Percentiles rank a stretch among this genome's conserved stretches.
Conservation (phyloP, 2,113 vertebrate genomes). For the Proterorhinus semilunaris region DNA sequence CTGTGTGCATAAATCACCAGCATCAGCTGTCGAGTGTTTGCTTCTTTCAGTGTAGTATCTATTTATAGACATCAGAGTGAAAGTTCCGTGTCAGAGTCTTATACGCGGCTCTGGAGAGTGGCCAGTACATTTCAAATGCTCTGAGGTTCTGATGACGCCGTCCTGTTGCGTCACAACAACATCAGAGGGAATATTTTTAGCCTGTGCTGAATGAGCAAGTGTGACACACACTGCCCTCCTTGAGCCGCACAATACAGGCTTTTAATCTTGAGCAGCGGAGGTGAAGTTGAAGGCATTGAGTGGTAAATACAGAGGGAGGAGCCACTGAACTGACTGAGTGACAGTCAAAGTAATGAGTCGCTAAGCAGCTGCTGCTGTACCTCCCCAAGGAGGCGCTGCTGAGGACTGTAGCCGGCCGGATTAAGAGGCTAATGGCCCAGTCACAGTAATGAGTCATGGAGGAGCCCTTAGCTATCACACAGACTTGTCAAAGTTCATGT, state of each 20-base stretch:
- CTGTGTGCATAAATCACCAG: constrained; percentile 10
- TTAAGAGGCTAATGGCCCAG: constrained; percentile 47
- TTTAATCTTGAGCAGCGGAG: constrained; percentile 58
- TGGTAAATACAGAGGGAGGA: constrained; percentile 23
- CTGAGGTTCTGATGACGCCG: constrained; percentile 38
- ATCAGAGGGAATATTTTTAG: constrained; percentile 71
- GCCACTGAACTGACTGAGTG: constrained; percentile 10
- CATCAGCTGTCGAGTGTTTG: constrained; percentile 36
- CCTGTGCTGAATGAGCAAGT: constrained; percentile 50
- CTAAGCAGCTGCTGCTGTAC: constrained; percentile 28
- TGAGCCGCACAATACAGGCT: constrained; percentile 51
- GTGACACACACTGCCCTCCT: constrained; percentile 44
- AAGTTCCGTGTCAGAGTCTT: constrained; percentile 25
- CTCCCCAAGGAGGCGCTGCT: constrained; percentile 27
- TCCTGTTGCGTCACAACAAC: constrained; percentile 61
- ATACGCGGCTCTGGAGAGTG: constrained; percentile 12
- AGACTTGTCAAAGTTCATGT: constrained; percentile 43
- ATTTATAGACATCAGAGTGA: constrained; percentile 53
- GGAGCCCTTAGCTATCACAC: constrained; percentile 30
- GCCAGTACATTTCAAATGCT: constrained; percentile 38
- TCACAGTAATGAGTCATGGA: constrained; percentile 48
- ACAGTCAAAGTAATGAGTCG: constrained; percentile 47
- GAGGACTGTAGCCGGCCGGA: constrained; percentile 37
- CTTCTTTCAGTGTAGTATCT: constrained; percentile 32
- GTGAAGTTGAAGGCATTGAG: constrained; percentile 55